Evolutionary conservation across 1,140 invertebrate genomes (phyloP).

Genomic region (Subanguina moxae): DNA sequence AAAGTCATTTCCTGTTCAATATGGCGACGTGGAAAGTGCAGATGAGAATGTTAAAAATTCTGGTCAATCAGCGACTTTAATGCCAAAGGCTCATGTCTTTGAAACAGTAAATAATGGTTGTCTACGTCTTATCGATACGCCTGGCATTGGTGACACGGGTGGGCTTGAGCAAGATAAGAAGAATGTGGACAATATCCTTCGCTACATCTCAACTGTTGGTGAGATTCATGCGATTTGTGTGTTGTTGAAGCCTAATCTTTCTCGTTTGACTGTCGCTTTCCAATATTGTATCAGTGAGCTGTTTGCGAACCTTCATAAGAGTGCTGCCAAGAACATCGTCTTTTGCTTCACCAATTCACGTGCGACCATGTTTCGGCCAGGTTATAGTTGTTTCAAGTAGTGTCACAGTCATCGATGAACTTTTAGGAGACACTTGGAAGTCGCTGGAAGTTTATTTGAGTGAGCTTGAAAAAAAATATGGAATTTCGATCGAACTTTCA

Average conservation of each 20-base stretch:
- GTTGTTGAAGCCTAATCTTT: slow-evolving; percentile 47
- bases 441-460: no score
- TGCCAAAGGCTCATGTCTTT: background rate
- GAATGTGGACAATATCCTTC: background rate
- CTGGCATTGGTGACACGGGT: slow-evolving; percentile 13
- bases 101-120: background rate
- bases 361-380: slow-evolving; percentile 31
- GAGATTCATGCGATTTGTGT: slow-evolving; percentile 48
- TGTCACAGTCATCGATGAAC: no score
- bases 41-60: background rate
- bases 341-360: slow-evolving; percentile 44
- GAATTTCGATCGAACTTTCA: no score
- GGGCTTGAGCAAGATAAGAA: slow-evolving; percentile 13
- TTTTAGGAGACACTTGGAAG: no score
- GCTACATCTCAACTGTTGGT: slow-evolving; percentile 8
- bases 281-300: slow-evolving; percentile 53
- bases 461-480: no score
- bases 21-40: background rate
- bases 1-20: background rate
- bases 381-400: no score
- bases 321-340: slow-evolving; percentile 42
- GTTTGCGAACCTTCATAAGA: slow-evolving; percentile 21
- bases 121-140: background rate
- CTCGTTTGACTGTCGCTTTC: slow-evolving; percentile 36
- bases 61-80: background rate